Evolutionary conservation across 2,888 invertebrate genomes (phyloP), one percentile per base, ranked within the genome.

Genomic region (Patella pellucida): DNA sequence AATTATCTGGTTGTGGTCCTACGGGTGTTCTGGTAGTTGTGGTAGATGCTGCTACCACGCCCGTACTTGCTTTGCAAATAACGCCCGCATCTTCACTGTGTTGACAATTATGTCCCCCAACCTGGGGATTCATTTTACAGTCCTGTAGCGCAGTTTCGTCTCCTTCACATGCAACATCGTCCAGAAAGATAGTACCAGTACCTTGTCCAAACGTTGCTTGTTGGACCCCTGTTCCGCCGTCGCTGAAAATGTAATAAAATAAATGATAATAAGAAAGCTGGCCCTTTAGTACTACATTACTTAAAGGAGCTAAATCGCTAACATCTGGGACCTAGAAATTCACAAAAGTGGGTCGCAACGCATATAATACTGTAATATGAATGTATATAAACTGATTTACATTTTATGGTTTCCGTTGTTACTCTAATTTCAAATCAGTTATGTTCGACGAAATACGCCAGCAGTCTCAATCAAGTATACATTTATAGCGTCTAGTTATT

Each of bases 151-250:
- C 76, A 1, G 41, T 52, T 78, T 90, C 90, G 23, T 94, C 94
- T 12, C 95, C 95, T 12, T 88, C 86, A 85, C 95, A 95, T 72
- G 92, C 68, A 0, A 89, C 79, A 67, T 87, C 85, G 75, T 90
- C 89, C 78, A 90, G 78, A 80, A 84, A 85, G 16, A 88, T 86
- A 1, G 76, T 77, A n/a, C 84, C 86, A 3, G 73, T 80, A 4
- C 88, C 89, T 2, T 41, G 52, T 11, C 87, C 87, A 76, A 81
- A 87, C 4, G 15, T 51, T 1, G 75, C 72, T 14, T 52, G 15
- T 4, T 15, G 15, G 1, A 78, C 71, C 9, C 80, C 82, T 31
- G 14, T 68, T 23, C 84, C 84, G 11, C 83, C 83, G 16, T 79
- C 79, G 12, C 79, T 78, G 69, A 19, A 56, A 56, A 9, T 41